Base-by-base conservation (phyloP, 2,113 vertebrate species). In the zebrafish (Danio rerio) region DNA sequence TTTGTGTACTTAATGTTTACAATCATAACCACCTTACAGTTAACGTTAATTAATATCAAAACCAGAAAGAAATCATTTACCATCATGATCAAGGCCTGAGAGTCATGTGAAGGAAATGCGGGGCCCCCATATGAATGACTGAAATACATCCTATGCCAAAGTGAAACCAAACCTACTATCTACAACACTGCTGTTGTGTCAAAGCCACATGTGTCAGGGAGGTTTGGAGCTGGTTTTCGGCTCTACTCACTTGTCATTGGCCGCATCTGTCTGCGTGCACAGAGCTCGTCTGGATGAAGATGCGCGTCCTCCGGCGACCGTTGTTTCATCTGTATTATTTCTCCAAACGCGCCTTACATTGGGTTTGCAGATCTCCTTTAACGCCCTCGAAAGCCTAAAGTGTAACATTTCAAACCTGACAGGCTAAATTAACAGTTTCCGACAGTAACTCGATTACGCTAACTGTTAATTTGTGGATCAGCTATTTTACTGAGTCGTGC, bases 161-260 rank as follows among this genome's bases (percentile, higher is more conserved):
- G 72, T 56, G 53, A 74, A 74, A 58, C 53, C 40, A 74, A 74
- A 58, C 31, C 40, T 58, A 9, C 1, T 7, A 12, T 56, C 10
- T 45, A 1, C 4, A 13, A 12, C 11, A 6, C 9, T 6, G 5
- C 16, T 31, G 50, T 0, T 40, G 0, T 18, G 7, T 6, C 5
- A 66, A 53, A 6, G 20, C 21, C 56, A 6, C 16, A 49, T 20
- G 7, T 10, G 0, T 0, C 20, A 55, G 31, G 49, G 5, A n/a
- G 16, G 18, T 21, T 7, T 43, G 2, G 20, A 7, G 2, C 21
- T 42, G 53, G 8, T 42, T 40, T 61, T 65, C 13, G 53, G 13
- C 50, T 79, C 16, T 83, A 95, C 94, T 94, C 88, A 95, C 93
- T 94, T 94, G 21, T 94, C 93, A 0, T 86, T 13, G 13, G 83